Evolutionary conservation across 2,888 invertebrate genomes (phyloP).

Genomic region (Noctua comes): DNA sequence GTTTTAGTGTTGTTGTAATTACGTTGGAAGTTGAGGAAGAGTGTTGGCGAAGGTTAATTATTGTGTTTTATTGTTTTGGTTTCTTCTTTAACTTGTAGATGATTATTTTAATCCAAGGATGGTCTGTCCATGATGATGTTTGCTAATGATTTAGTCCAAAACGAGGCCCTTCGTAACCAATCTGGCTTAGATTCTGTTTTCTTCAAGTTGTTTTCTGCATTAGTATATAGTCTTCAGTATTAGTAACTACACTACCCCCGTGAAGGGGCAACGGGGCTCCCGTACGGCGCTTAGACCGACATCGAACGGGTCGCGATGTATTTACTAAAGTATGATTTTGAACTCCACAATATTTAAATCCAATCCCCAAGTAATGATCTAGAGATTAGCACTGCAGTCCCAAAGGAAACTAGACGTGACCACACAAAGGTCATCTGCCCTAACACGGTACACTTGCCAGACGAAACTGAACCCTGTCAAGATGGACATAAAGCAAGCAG

Average conservation of each 20-base stretch:
- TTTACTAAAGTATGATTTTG: neutral
- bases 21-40: constrained; percentile 31
- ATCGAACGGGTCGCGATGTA: too few species aligned
- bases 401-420: constrained; percentile 40
- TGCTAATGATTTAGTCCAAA: neutral
- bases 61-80: neutral
- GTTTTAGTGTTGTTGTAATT: constrained; percentile 49
- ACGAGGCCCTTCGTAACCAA: too few species aligned
- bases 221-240: too few species aligned
- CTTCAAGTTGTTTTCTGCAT: too few species aligned
- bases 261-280: too few species aligned
- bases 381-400: constrained; percentile 32
- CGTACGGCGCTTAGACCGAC: too few species aligned
- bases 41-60: constrained; percentile 27
- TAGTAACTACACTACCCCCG: too few species aligned
- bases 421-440: constrained; percentile 51
- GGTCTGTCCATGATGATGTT: neutral
- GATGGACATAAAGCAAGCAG: constrained; percentile 20
- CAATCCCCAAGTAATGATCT: neutral
- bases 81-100: constrained; percentile 13
- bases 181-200: too few species aligned
- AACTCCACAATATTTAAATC: neutral
- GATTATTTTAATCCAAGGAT: neutral
- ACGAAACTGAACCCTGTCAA: constrained; percentile 19
- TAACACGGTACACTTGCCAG: constrained; percentile 11